Percentiles rank a stretch among this genome's conserved stretches.
Conservation (phyloP, 2,888 invertebrate genomes). For the Disparrhopalites patrizii region DNA sequence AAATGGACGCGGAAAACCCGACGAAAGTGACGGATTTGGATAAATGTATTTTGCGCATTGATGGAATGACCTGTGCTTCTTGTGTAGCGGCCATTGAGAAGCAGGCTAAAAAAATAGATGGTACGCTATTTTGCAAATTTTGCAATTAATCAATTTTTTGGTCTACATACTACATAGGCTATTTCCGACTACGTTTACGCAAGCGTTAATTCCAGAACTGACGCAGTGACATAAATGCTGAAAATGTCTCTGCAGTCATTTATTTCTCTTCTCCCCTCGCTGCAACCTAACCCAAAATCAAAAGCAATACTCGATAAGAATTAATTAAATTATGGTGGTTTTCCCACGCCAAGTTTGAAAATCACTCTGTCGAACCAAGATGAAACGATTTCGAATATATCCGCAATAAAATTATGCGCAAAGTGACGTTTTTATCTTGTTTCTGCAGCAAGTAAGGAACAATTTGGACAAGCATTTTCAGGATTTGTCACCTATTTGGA, state of each 20-base stretch:
- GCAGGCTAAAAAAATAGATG: conserved; percentile 74
- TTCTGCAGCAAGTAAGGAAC: too few species aligned
- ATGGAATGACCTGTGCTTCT: conserved; percentile 93
- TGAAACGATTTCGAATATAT: too few species aligned
- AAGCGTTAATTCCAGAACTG: neutral
- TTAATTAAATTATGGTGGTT: too few species aligned
- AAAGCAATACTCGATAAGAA: too few species aligned
- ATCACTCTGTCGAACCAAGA: too few species aligned
- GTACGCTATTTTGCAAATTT: conserved; percentile 53
- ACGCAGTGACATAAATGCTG: neutral
- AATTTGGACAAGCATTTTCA: too few species aligned
- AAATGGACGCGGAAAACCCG: conserved; percentile 20
- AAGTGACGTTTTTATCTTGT: too few species aligned
- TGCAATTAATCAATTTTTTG: conserved; percentile 3
- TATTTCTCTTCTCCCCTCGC: neutral
- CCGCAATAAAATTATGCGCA: too few species aligned
- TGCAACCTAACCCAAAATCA: too few species aligned
- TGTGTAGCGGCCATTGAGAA: conserved; percentile 96
- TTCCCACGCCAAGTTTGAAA: too few species aligned
- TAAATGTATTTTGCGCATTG: conserved; percentile 68
- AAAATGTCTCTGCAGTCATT: neutral
- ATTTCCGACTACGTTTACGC: neutral
- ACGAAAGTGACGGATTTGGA: conserved; percentile 43
- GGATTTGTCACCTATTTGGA: too few species aligned
- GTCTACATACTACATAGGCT: neutral